These are phyloP conservation scores for Akabosia matsudoensis DNA, from an alignment of 1,140 invertebrate species.

Conservation along the genomic window DNA sequence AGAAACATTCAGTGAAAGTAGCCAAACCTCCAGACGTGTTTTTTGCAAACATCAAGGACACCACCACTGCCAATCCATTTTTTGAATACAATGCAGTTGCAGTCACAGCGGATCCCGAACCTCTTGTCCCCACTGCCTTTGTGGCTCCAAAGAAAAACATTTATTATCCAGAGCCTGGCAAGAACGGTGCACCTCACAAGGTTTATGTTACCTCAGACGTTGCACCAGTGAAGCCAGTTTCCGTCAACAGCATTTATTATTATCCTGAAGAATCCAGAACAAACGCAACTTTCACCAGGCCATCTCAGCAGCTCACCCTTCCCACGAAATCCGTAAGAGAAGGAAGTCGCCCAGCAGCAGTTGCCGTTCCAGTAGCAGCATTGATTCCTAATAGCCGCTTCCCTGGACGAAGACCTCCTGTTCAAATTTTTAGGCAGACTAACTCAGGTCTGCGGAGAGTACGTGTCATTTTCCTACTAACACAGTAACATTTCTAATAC, in stretches of 20 bases:
- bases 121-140: not conserved
- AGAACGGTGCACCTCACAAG: constrained; percentile 15
- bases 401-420: not conserved
- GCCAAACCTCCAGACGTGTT: constrained; percentile 29
- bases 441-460: constrained; percentile 19
- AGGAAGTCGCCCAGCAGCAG: not conserved
- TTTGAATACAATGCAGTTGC: constrained; percentile 7
- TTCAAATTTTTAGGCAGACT: constrained; percentile 9
- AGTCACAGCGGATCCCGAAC: not conserved
- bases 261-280: constrained; percentile 4
- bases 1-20: constrained; percentile 25
- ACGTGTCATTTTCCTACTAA: constrained; percentile 20
- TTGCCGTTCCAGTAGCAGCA: not conserved
- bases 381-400: not conserved
- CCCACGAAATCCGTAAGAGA: not conserved
- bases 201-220: not conserved
- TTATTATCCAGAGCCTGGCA: constrained; percentile 20
- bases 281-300: not conserved
- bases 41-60: constrained; percentile 15
- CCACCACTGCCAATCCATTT: not conserved
- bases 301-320: not conserved
- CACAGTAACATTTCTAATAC: constrained; percentile 14
- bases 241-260: not conserved
- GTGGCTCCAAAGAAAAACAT: not conserved
- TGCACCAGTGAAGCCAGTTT: constrained; percentile 6